phyloP scores from a whole-genome alignment of 2,113 vertebrate genomes.

The Coracopsis vasa region DNA sequence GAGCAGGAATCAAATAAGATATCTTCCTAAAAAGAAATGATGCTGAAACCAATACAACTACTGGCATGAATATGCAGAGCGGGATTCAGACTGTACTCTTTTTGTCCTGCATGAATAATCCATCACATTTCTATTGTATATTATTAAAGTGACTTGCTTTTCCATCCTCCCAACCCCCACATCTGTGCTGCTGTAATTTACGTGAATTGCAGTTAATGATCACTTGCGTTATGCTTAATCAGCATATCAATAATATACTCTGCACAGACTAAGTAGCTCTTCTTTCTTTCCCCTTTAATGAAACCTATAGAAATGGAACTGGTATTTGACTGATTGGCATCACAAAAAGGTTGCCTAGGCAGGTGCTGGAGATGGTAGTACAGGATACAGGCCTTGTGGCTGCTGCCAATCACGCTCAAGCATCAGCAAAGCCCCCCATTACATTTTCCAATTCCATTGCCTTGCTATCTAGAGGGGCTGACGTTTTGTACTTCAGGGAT shows the following conservation, averaged over 20 bases:
- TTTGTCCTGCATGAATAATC: slow-evolving; percentile 44
- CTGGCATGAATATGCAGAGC: slow-evolving; percentile 12
- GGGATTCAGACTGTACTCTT: neutral
- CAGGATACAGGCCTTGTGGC: slow-evolving; percentile 29
- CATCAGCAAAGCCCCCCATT: slow-evolving; percentile 38
- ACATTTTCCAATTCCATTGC: slow-evolving; percentile 1
- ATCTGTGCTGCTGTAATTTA: slow-evolving; percentile 63
- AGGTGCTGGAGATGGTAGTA: slow-evolving; percentile 43
- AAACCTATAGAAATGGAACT: slow-evolving; percentile 46
- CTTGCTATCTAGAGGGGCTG: neutral
- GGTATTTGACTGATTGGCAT: slow-evolving; percentile 51
- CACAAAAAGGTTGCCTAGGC: slow-evolving; percentile 57
- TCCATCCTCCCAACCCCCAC: slow-evolving; percentile 22
- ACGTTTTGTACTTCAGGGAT: neutral
- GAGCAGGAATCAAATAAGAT: neutral
- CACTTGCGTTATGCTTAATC: slow-evolving; percentile 63
- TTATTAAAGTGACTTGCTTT: slow-evolving; percentile 52
- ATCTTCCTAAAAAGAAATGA: neutral
- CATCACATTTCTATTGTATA: slow-evolving; percentile 36
- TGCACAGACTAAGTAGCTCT: slow-evolving; percentile 33
- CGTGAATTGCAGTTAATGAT: slow-evolving; percentile 55
- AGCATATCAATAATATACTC: slow-evolving; percentile 58
- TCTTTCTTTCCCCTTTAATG: slow-evolving; percentile 41
- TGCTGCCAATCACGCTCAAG: slow-evolving; percentile 53
- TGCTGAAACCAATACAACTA: slow-evolving; percentile 4